phyloP scores from a whole-genome alignment of 2,797 vertebrate genomes.

The Cirrhinus mrigala region DNA sequence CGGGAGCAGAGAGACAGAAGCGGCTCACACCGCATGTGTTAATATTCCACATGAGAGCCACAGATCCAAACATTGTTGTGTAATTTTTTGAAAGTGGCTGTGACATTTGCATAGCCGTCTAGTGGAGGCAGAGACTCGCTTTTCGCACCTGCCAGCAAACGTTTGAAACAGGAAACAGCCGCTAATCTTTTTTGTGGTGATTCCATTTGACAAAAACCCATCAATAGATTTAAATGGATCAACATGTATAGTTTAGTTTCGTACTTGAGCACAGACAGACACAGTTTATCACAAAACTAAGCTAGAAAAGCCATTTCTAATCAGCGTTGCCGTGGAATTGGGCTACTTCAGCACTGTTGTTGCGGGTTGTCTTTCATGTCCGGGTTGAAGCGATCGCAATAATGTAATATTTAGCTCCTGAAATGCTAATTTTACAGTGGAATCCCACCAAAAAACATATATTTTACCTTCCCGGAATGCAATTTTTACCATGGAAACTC shows the following conservation, averaged over 20 bases:
- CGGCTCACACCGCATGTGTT: slow-evolving; percentile 45
- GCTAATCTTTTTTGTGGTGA: not conserved
- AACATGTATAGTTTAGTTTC: slow-evolving; percentile 1
- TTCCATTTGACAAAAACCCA: not conserved
- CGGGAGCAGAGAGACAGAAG: slow-evolving; percentile 26
- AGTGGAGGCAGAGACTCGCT: slow-evolving; percentile 25
- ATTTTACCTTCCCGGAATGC: too few relatives aligned
- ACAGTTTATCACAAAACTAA: not conserved
- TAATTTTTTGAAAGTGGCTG: slow-evolving; percentile 40
- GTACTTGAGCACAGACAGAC: not conserved
- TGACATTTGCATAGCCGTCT: slow-evolving; percentile 26
- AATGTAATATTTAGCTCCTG: too few relatives aligned
- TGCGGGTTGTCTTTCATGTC: too few relatives aligned
- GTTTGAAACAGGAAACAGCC: not conserved
- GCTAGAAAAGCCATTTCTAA: not conserved
- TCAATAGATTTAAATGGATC: not conserved
- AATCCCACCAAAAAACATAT: too few relatives aligned
- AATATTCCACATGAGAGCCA: slow-evolving; percentile 40
- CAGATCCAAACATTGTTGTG: slow-evolving; percentile 46
- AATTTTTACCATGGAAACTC: too few relatives aligned
- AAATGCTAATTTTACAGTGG: too few relatives aligned
- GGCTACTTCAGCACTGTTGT: too few relatives aligned
- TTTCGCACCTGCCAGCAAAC: slow-evolving; percentile 19
- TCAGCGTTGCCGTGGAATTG: too few relatives aligned
- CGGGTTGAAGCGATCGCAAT: too few relatives aligned